phyloP scores from a whole-genome alignment of 2,888 invertebrate species.

The Axea sp. region DNA sequence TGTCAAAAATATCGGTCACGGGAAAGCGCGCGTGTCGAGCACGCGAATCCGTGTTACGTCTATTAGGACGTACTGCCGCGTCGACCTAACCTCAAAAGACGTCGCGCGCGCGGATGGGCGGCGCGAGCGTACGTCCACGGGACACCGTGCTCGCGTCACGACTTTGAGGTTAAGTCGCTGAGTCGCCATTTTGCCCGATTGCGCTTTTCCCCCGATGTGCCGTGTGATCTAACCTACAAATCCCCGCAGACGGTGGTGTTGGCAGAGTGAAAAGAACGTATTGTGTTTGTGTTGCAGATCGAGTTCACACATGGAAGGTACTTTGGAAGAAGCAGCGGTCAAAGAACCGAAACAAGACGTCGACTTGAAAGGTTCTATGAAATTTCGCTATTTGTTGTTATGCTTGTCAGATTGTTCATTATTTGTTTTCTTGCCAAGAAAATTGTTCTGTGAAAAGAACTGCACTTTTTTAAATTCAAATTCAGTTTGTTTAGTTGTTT shows the following conservation, averaged over 20 bases:
- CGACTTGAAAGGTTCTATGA: conserved; percentile 70
- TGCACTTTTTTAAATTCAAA: too few relatives aligned
- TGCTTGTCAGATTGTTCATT: too few relatives aligned
- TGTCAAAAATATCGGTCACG: not conserved
- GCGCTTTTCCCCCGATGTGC: conserved; percentile 13
- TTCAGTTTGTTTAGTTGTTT: too few relatives aligned
- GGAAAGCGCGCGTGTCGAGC: not conserved
- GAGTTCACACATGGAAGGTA: conserved; percentile 78
- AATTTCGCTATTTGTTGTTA: too few relatives aligned
- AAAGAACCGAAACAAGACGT: conserved; percentile 75
- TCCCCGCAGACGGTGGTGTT: not conserved
- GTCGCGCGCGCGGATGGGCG: conserved; percentile 22
- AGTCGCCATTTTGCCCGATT: conserved; percentile 57
- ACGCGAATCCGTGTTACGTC: not conserved
- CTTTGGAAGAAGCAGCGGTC: conserved; percentile 76
- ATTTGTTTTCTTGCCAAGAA: too few relatives aligned
- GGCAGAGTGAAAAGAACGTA: conserved; percentile 10
- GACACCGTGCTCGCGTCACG: conserved; percentile 1
- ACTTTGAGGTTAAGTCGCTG: conserved; percentile 66
- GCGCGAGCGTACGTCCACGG: conserved; percentile 17
- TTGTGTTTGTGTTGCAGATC: conserved; percentile 52
- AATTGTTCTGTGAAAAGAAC: too few relatives aligned
- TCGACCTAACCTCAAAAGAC: conserved; percentile 36
- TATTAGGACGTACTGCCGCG: conserved; percentile 17
- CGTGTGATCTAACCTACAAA: conserved; percentile 33